These are phyloP conservation scores for Xestoiulus laeticollis DNA, from an alignment of 2,888 invertebrate genomes.

Conservation along the genomic window DNA sequence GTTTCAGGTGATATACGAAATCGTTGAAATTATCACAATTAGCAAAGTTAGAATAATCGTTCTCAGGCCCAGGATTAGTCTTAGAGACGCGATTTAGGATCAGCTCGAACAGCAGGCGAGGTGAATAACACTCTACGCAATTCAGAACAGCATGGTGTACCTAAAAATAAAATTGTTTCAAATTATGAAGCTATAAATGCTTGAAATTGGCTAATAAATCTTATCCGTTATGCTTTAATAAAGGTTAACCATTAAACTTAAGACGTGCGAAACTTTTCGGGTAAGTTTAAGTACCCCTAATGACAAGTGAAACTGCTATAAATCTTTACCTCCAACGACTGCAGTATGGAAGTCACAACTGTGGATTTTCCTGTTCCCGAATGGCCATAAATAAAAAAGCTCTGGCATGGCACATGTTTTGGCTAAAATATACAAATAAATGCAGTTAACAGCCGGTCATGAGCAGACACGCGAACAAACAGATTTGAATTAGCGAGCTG, in stretches of 20 bases:
- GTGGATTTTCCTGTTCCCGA: conserved; percentile 85
- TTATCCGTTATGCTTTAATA: too few species aligned
- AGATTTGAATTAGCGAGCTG: too few species aligned
- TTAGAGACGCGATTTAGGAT: conserved; percentile 71
- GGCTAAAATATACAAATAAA: not conserved
- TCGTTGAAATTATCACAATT: conserved; percentile 56
- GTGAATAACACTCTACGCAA: conserved; percentile 82
- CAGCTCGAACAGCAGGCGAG: conserved; percentile 79
- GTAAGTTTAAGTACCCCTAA: not conserved
- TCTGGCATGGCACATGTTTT: conserved; percentile 62
- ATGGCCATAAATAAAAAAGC: conserved; percentile 82
- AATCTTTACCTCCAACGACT: conserved; percentile 67
- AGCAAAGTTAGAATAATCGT: conserved; percentile 57
- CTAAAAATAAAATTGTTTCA: conserved; percentile 55
- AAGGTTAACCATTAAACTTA: too few species aligned
- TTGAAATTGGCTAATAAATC: too few species aligned
- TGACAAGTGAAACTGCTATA: conserved; percentile 60
- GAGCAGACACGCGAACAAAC: not conserved
- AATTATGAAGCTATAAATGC: too few species aligned
- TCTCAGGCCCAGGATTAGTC: not conserved
- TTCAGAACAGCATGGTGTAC: conserved; percentile 72
- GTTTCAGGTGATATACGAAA: conserved; percentile 56
- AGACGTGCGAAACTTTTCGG: too few species aligned
- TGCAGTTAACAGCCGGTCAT: not conserved
- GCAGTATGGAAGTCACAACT: conserved; percentile 72